Conservation (phyloP, 1,140 invertebrate genomes). For the Anastrepha obliqua region DNA sequence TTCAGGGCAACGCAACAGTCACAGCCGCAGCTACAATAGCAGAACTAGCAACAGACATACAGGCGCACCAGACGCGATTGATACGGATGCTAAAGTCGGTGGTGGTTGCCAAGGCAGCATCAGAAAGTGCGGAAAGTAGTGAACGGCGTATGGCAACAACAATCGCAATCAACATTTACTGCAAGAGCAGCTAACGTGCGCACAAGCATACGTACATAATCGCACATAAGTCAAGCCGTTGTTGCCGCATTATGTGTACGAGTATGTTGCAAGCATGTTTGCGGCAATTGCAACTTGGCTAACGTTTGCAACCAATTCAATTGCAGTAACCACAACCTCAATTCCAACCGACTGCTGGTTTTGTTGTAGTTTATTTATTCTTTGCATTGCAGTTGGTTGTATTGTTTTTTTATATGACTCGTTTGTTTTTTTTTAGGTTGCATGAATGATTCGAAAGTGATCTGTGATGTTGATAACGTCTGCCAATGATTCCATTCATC, state of each 20-base stretch:
- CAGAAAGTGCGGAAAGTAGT: background rate
- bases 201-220: background rate
- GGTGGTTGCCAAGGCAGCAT: background rate
- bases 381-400: background rate
- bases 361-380: constrained; percentile 31
- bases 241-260: background rate
- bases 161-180: constrained; percentile 14
- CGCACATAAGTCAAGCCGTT: background rate
- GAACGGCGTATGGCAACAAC: background rate
- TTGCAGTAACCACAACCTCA: background rate
- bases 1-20: constrained; percentile 18
- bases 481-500: constrained; percentile 55
- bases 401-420: background rate
- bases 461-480: constrained; percentile 47
- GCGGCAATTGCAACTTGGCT: constrained; percentile 16
- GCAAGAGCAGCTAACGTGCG: background rate
- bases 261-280: background rate
- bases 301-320: constrained; percentile 35
- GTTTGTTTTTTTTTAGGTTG: background rate
- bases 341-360: background rate
- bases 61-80: constrained; percentile 30
- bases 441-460: constrained; percentile 53
- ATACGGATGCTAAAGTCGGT: background rate
- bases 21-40: background rate
- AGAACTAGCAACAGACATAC: background rate